These are phyloP conservation scores for Sarcophaga bullata DNA, from an alignment of 1,140 invertebrate species.

Conservation along the genomic window DNA sequence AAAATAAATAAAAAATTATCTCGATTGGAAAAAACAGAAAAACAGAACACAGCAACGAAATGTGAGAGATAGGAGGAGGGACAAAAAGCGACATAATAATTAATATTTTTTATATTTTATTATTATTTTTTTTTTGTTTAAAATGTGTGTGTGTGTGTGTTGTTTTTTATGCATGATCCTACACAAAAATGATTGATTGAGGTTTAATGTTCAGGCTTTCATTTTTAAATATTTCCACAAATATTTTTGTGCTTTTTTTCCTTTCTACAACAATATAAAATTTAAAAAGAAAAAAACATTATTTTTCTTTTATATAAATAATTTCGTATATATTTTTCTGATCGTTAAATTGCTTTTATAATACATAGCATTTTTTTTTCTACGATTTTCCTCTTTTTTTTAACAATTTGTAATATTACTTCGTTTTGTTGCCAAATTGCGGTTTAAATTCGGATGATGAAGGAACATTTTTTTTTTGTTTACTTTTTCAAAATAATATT, in stretches of 20 bases:
- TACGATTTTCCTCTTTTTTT: background rate
- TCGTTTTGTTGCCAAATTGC: constrained; percentile 7
- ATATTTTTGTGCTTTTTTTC: background rate
- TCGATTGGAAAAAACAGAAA: background rate
- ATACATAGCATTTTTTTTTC: background rate
- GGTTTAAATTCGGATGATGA: constrained; percentile 9
- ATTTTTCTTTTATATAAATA: background rate
- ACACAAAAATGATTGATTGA: background rate
- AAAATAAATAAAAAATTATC: background rate
- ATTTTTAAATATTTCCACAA: background rate
- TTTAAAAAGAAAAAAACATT: too few relatives aligned
- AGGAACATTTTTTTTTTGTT: background rate
- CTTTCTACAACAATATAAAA: background rate
- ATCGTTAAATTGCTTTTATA: background rate
- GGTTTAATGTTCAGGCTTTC: background rate
- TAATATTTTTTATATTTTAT: background rate
- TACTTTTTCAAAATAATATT: too few relatives aligned
- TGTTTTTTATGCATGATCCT: constrained; percentile 12
- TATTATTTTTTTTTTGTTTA: too few relatives aligned
- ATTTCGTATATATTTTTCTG: background rate
- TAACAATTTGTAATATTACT: background rate
- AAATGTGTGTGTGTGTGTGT: background rate
- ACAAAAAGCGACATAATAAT: background rate
- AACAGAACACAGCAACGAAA: background rate
- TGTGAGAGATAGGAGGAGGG: background rate